A percentile compares a stretch with the other conserved stretches of the same genome.
Conservation (phyloP, 2,888 invertebrate genomes). For the Zygothrica quintamaculata region DNA sequence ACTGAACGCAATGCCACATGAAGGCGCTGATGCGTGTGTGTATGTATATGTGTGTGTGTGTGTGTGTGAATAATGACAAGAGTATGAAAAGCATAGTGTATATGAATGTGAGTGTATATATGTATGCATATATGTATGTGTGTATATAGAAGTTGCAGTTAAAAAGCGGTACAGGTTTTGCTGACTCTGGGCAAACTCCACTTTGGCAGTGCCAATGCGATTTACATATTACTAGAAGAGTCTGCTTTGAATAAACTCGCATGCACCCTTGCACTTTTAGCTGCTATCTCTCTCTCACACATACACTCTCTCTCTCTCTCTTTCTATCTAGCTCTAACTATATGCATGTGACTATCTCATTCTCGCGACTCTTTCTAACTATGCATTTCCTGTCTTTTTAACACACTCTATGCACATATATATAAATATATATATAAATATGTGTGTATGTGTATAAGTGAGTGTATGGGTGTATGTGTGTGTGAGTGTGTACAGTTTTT, state of each 20-base stretch:
- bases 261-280: conserved; percentile 34
- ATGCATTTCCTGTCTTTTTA: conserved; percentile 20
- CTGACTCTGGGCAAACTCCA: conserved; percentile 62
- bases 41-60: neutral
- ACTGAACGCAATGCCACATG: conserved; percentile 51
- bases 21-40: conserved; percentile 61
- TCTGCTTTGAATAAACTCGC: conserved; percentile 78
- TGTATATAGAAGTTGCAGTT: conserved; percentile 30
- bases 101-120: neutral
- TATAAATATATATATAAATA: conserved; percentile 3
- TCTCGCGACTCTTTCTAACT: conserved; percentile 13
- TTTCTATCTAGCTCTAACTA: neutral
- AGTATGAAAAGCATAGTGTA: neutral
- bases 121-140: too few species aligned
- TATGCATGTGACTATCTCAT: neutral
- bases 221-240: conserved; percentile 76
- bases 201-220: conserved; percentile 69
- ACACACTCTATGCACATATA: conserved; percentile 1
- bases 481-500: conserved; percentile 64
- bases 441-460: conserved; percentile 10
- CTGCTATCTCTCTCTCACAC: conserved; percentile 35
- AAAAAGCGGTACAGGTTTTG: conserved; percentile 37
- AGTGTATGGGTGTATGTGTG: conserved; percentile 1
- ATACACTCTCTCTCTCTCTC: neutral
- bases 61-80: conserved; percentile 4